Conservation (phyloP, 2,797 vertebrate genomes). For the Enteromius mattozi region DNA sequence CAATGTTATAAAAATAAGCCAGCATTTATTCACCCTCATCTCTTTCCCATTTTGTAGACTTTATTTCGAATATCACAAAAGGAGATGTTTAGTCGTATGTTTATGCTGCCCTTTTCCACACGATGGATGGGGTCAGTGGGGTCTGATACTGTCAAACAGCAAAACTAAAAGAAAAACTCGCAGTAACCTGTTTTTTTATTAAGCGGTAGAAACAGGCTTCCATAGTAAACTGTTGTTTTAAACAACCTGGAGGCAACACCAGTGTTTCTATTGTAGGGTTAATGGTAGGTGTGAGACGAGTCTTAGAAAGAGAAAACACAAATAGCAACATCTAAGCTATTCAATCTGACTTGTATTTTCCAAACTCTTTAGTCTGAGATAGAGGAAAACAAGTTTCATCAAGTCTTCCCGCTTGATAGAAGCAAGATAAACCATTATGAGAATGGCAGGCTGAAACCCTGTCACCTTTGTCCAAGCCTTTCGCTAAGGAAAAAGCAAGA, state of each 20-base stretch:
- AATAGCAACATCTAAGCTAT: slow-evolving; percentile 20
- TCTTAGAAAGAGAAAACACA: not conserved
- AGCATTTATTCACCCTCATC: not conserved
- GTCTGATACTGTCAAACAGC: not conserved
- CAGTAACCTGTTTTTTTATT: not conserved
- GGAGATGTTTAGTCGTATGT: not conserved
- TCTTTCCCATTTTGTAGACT: not conserved
- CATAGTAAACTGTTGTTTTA: not conserved
- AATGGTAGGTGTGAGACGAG: not conserved
- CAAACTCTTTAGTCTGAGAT: slow-evolving; percentile 8
- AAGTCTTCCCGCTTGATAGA: slow-evolving; percentile 29
- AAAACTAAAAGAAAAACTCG: not conserved
- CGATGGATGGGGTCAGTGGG: not conserved
- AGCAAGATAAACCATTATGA: slow-evolving; percentile 43
- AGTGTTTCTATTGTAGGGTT: not conserved
- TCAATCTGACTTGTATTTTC: slow-evolving; percentile 39
- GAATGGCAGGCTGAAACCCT: slow-evolving; percentile 24
- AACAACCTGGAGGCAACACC: not conserved
- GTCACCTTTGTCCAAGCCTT: slow-evolving; percentile 40
- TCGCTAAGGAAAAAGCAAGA: slow-evolving; percentile 69
- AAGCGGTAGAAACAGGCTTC: not conserved
- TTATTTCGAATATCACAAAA: not conserved
- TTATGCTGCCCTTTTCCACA: not conserved
- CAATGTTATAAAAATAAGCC: not conserved
- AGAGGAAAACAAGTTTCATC: slow-evolving; percentile 46